Evolutionary conservation across 1,140 invertebrate species (phyloP).

Genomic region (Drosophila teissieri): DNA sequence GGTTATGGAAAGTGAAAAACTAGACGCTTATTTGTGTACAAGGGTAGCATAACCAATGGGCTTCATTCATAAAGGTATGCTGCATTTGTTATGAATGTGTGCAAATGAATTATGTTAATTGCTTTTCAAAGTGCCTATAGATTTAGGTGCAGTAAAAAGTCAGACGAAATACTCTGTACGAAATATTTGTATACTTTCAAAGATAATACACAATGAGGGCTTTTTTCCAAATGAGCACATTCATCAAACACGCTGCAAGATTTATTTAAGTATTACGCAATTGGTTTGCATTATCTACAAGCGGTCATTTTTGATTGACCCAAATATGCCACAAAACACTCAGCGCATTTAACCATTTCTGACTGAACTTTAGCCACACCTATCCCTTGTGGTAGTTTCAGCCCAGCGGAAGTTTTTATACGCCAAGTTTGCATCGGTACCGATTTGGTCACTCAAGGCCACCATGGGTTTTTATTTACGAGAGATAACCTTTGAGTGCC

Average conservation of each 20-base stretch:
- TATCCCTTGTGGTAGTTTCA: slow-evolving; percentile 10
- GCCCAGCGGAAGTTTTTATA: slow-evolving; percentile 19
- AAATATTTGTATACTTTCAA: background rate
- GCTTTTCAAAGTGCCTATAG: background rate
- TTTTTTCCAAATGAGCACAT: slow-evolving; percentile 15
- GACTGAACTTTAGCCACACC: background rate
- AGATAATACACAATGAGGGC: slow-evolving; percentile 2
- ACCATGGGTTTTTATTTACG: background rate
- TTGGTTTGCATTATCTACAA: slow-evolving; percentile 8
- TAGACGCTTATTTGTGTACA: background rate
- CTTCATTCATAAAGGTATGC: slow-evolving; percentile 18
- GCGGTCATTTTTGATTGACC: slow-evolving; percentile 6
- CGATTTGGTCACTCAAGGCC: slow-evolving; percentile 17
- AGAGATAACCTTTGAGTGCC: slow-evolving; percentile 29
- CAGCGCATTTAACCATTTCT: background rate
- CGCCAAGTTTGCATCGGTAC: slow-evolving; percentile 27
- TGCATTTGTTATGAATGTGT: background rate
- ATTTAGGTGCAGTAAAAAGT: too few species aligned
- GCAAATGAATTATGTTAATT: background rate
- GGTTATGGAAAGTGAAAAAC: slow-evolving; percentile 25
- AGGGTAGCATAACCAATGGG: background rate
- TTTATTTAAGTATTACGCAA: slow-evolving; percentile 32
- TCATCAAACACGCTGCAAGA: slow-evolving; percentile 14
- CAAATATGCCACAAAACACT: background rate
- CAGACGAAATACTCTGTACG: background rate